These are phyloP conservation scores for Aphelocoma coerulescens DNA, from an alignment of 2,113 vertebrate genomes.

Conservation along the genomic window DNA sequence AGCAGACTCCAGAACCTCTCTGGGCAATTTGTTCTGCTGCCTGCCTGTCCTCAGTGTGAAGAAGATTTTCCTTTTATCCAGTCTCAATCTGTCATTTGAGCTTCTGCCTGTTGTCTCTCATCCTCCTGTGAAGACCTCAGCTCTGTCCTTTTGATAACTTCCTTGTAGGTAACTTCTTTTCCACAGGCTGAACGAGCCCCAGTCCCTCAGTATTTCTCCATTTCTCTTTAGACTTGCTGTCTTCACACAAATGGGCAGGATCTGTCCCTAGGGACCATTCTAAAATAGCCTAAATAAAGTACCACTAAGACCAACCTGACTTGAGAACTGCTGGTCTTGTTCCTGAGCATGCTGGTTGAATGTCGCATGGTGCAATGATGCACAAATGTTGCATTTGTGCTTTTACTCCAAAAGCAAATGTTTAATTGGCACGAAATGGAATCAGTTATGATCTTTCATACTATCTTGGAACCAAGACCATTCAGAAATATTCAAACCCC, in stretches of 20 bases:
- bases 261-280: not conserved
- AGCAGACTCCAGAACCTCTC: not conserved
- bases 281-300: not conserved
- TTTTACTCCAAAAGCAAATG: not conserved
- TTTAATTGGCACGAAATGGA: not conserved
- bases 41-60: not conserved
- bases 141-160: not conserved
- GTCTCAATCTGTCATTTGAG: not conserved
- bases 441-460: not conserved
- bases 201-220: not conserved
- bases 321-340: not conserved
- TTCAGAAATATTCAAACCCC: not conserved
- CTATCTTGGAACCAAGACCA: not conserved
- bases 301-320: not conserved
- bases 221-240: not conserved
- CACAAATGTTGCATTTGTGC: rapidly evolving
- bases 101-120: not conserved
- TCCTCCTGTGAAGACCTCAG: not conserved
- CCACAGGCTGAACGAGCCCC: not conserved
- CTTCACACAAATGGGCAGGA: not conserved
- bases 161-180: not conserved
- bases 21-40: not conserved
- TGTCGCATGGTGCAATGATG: not conserved
- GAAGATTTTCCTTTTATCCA: not conserved
- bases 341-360: not conserved